Conservation (phyloP, 2,113 vertebrate species). For the Montifringilla adamsi region DNA sequence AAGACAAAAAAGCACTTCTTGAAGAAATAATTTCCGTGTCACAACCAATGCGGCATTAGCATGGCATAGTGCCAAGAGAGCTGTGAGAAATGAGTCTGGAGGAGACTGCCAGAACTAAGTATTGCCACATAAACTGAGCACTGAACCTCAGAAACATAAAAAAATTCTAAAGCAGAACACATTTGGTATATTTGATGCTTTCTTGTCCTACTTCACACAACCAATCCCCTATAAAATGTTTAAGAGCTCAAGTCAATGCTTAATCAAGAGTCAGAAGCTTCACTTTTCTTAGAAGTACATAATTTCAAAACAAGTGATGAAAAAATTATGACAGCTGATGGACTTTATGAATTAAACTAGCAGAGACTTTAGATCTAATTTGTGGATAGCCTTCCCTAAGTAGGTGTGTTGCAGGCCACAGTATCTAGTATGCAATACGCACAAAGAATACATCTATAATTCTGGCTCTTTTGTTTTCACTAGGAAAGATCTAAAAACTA, state of each 20-base stretch:
- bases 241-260: neutral
- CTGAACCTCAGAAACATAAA: neutral
- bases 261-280: neutral
- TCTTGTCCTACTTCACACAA: neutral
- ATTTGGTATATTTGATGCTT: neutral
- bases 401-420: neutral
- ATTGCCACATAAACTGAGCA: neutral
- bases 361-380: neutral
- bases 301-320: neutral
- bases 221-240: neutral
- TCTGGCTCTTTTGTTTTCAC: neutral
- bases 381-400: neutral
- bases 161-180: neutral
- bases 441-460: neutral
- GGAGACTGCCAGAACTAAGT: neutral
- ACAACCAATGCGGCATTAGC: neutral
- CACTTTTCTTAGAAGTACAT: neutral
- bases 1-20: neutral
- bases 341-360: neutral
- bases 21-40: neutral
- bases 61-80: neutral
- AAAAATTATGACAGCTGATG: neutral
- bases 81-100: neutral
- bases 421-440: neutral
- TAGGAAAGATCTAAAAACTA: neutral